Conservation (phyloP, 2,888 invertebrate genomes). For the Rhamphomyia laevipes region DNA sequence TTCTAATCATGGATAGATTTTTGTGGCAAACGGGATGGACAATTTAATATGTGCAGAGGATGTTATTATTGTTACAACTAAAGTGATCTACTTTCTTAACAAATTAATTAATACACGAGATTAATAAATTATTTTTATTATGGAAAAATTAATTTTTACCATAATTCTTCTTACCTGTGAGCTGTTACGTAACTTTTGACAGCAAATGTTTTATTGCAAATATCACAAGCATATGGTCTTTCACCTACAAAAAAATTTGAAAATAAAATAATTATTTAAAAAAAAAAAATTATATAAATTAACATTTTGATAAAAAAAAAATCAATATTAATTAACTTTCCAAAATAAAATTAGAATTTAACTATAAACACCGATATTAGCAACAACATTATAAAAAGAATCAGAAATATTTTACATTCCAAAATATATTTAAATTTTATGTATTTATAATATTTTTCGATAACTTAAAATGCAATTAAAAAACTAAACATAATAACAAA, state of each 20-base stretch:
- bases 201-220: conserved; percentile 68
- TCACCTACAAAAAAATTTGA: conserved; percentile 43
- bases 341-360: background rate
- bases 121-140: no score
- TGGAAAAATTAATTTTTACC: no score
- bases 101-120: no score
- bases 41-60: no score
- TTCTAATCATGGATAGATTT: no score
- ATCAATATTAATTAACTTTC: conserved; percentile 1
- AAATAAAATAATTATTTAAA: no score
- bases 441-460: background rate
- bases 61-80: no score
- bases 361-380: background rate
- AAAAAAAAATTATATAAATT: no score
- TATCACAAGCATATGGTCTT: conserved; percentile 65
- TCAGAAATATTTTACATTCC: background rate
- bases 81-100: no score
- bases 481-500: background rate
- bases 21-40: no score
- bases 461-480: background rate
- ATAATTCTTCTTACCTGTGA: conserved; percentile 49
- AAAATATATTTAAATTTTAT: background rate
- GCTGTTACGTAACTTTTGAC: conserved; percentile 72
- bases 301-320: background rate
- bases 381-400: conserved; percentile 9